Conservation (phyloP, 2,888 invertebrate genomes). For the Aleiodes testaceus region DNA sequence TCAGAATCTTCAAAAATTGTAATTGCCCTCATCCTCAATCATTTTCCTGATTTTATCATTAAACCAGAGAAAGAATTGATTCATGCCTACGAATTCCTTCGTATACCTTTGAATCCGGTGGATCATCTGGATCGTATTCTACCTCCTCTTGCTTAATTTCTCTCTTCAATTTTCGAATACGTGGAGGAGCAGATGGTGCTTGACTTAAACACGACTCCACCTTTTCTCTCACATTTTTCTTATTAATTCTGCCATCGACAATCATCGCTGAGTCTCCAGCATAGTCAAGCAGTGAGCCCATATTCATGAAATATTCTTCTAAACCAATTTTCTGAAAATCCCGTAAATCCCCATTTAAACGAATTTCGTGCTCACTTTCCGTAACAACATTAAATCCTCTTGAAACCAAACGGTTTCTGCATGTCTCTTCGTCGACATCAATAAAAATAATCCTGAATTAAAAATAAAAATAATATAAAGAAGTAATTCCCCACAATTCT, state of each 20-base stretch:
- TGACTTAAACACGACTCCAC: constrained; percentile 59
- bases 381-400: constrained; percentile 73
- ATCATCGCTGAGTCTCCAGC: constrained; percentile 56
- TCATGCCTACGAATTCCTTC: constrained; percentile 56
- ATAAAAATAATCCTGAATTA: constrained; percentile 74
- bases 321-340: too few relatives aligned
- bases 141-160: constrained; percentile 53
- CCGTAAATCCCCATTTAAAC: constrained; percentile 29
- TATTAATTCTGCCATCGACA: constrained; percentile 56
- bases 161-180: constrained; percentile 49
- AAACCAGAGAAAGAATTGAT: constrained; percentile 52
- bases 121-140: constrained; percentile 64
- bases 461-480: constrained; percentile 10
- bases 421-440: constrained; percentile 69
- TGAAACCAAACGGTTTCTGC: constrained; percentile 70
- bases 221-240: constrained; percentile 56
- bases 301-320: constrained; percentile 57
- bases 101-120: constrained; percentile 53
- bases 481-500: constrained; percentile 20
- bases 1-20: constrained; percentile 11
- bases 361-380: constrained; percentile 61
- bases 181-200: constrained; percentile 53
- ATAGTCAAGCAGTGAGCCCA: constrained; percentile 56
- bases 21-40: too few relatives aligned
- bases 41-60: neutral